A percentile compares a stretch with the other conserved stretches of the same genome.
These are phyloP conservation scores for Pituophis catenifer DNA, from an alignment of 2,113 vertebrate species.

Conservation along the genomic window DNA sequence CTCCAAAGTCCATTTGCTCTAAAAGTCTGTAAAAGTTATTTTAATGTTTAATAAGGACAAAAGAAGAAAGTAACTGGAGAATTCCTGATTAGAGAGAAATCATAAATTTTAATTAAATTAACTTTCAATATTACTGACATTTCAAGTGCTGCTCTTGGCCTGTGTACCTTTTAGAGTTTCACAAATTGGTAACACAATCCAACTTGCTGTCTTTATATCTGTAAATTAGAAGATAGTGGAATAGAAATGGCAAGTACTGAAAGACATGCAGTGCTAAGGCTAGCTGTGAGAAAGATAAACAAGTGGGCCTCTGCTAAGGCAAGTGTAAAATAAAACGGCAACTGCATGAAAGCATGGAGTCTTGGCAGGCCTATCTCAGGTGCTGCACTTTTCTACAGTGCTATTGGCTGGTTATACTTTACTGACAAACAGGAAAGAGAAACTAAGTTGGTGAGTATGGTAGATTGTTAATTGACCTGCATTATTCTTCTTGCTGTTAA, in stretches of 20 bases:
- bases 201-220: background rate
- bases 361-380: background rate
- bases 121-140: background rate
- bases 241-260: background rate
- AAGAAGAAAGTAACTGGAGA: background rate
- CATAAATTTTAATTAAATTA: background rate
- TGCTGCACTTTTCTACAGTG: background rate
- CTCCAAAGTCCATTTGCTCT: background rate
- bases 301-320: constrained; percentile 4
- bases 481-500: background rate
- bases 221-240: background rate
- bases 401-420: background rate
- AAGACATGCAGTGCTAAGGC: background rate
- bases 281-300: background rate
- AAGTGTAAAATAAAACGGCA: background rate
- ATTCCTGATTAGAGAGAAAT: background rate
- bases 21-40: background rate
- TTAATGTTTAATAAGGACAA: background rate
- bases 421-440: constrained; percentile 1
- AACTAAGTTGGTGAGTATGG: background rate
- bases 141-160: background rate
- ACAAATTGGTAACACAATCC: background rate
- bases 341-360: background rate
- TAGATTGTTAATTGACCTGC: background rate
- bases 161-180: background rate